Evolutionary conservation across 2,888 invertebrate species (phyloP), one percentile per base, ranked within the genome.

Genomic region (Orchesellides sinensis): DNA sequence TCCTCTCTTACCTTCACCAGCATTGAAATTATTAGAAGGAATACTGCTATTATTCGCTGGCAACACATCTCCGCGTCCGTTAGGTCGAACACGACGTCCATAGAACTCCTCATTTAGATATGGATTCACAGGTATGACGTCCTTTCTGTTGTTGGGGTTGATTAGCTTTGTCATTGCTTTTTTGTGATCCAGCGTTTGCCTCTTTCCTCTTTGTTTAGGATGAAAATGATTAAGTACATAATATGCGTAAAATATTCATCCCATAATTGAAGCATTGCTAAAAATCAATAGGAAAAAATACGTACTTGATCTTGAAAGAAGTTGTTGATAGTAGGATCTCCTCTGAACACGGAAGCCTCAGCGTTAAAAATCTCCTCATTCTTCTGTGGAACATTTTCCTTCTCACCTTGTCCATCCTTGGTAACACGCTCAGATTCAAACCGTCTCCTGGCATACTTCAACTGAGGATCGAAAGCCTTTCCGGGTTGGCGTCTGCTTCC

Each of bases 311-410:
- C 85, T 54, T 85, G 63, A 29, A 69, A 77, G 72, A 85, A 86
- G 21, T 80, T 78, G 63, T 88, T 88, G 14, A 74, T 56, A 52
- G 66, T 80, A 0, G 87, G 84, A 52, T 80, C 73, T 72, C 87
- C 87, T 19, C 73, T 78, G 75, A 84, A 86, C 21, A 87, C 84
- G 29, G 88, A 88, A 54, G 87, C 86, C 72, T 87, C 87, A n/a
- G 88, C 88, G 35, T 83, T 84, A 68, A 88, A 88, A 59, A 87
- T 86, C 70, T 88, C 88, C n/a, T 88, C 88, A 32, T 69, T 80
- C 27, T 83, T 86, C 40, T 40, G 40, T 40, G 40, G n/a, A n/a
- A n/a, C n/a, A 21, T 78, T 69, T 23, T 73, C 52, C 0, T 25
- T 25, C 21, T 25, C 66, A 6, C 56, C 47, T 27, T 78, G 73